Evolutionary conservation across 2,888 invertebrate genomes (phyloP), one percentile per base, ranked within the genome.

Genomic region (Lucinisca nassula): DNA sequence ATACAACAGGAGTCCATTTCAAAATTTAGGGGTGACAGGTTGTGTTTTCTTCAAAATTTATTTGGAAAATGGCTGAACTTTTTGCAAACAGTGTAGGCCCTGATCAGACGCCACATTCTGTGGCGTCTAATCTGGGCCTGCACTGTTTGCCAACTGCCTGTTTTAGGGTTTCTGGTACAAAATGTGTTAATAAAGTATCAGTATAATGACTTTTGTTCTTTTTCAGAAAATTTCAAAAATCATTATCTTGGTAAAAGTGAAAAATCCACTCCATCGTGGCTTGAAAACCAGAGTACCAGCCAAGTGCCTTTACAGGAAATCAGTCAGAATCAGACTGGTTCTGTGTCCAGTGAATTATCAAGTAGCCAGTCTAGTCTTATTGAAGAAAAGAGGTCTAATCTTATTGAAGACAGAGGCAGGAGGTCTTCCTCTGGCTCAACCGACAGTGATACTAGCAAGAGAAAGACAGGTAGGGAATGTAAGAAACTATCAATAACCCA

Each of bases 191-290:
- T n/a, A n/a, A n/a, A n/a, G n/a, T n/a, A n/a, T n/a, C n/a, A n/a
- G n/a, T n/a, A n/a, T n/a, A n/a, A n/a, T n/a, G n/a, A n/a, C n/a
- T n/a, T n/a, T n/a, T 38, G 12, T 70, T 38, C 40, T 6, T 72
- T 85, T 79, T 10, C 81, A 91, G 91, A 91, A 82, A 89, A 88
- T 40, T 80, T 55, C 21, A n/a, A 55, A 55, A 55, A 21, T 17
- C 55, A 55, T 21, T 55, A 85, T n/a, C 84, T 72, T 35, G 74
- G 24, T 14, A 37, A 38, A 38, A 49, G 49, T 32, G 83, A 87
- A 35, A 87, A 89, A 32, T 61, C 58, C 14, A 58, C 83, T 27
- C 89, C 89, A 35, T 82, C 86, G 14, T 89, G 87, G 89, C 82
- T 87, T 12, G 91, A 89, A 32, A 91, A 82, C 30, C 30, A 78